phyloP scores from a whole-genome alignment of 2,888 invertebrate species.

The Taenaris catops region DNA sequence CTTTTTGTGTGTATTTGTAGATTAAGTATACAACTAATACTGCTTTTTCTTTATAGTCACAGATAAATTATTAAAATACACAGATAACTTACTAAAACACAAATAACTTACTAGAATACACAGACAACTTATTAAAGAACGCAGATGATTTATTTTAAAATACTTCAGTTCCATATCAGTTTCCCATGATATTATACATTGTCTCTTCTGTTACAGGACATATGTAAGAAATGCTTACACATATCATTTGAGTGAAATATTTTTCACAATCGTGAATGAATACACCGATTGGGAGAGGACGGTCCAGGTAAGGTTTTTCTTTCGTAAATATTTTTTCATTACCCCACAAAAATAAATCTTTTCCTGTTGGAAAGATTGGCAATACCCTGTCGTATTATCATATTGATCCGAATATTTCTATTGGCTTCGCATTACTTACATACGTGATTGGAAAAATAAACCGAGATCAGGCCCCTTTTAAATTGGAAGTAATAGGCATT shows the following conservation, averaged over 20 bases:
- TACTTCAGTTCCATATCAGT: slow-evolving; percentile 4
- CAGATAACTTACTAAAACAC: too few species aligned
- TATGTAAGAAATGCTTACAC: slow-evolving; percentile 97
- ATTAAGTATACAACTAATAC: too few species aligned
- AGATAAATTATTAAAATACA: too few species aligned
- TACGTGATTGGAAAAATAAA: slow-evolving; percentile 28
- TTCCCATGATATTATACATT: too few species aligned
- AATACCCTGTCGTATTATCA: slow-evolving; percentile 24
- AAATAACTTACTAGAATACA: too few species aligned
- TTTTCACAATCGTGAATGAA: slow-evolving; percentile 97
- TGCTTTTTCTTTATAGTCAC: too few species aligned
- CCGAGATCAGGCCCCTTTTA: slow-evolving; percentile 16
- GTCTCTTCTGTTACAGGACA: slow-evolving; percentile 81
- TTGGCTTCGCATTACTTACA: slow-evolving; percentile 27
- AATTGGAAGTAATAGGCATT: slow-evolving; percentile 19
- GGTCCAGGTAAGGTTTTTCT: slow-evolving; percentile 70
- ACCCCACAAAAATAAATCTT: slow-evolving; percentile 17
- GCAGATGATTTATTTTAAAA: neutral
- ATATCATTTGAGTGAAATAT: slow-evolving; percentile 98
- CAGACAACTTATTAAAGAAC: too few species aligned
- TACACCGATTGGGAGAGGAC: slow-evolving; percentile 98
- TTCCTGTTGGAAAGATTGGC: slow-evolving; percentile 21
- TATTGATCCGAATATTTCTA: slow-evolving; percentile 25
- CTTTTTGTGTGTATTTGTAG: neutral
- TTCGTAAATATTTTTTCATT: slow-evolving; percentile 14